These are phyloP conservation scores for Neotoma lepida DNA, from an alignment of 2,113 vertebrate genomes.

Conservation along the genomic window DNA sequence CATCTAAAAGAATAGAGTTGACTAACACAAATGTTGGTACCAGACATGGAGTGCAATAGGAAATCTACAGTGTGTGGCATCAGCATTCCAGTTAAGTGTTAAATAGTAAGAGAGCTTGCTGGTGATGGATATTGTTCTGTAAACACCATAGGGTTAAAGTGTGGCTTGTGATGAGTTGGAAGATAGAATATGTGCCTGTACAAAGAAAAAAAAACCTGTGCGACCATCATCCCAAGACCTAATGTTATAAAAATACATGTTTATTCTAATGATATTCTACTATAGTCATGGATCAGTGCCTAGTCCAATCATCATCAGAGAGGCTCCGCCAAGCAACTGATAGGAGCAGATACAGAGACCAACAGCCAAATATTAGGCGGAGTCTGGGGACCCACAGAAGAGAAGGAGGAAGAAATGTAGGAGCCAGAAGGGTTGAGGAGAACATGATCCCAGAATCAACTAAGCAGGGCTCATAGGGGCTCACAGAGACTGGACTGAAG, in stretches of 20 bases:
- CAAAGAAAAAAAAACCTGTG: neutral
- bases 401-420: neutral
- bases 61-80: neutral
- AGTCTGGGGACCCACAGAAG: neutral
- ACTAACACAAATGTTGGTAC: conserved; percentile 26
- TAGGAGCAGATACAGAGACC: neutral
- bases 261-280: neutral
- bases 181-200: neutral
- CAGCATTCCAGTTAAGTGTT: conserved; percentile 5
- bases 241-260: neutral
- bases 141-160: neutral
- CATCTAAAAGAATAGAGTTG: neutral
- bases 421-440: neutral
- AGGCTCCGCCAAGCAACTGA: neutral
- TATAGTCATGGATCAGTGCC: neutral
- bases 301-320: neutral
- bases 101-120: neutral
- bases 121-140: neutral
- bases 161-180: neutral
- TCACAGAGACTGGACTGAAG: neutral
- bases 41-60: neutral
- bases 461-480: neutral
- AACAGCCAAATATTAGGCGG: neutral
- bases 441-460: neutral
- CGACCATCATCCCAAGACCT: neutral